phyloP scores from a whole-genome alignment of 2,113 vertebrate species.

The Otus sunia region DNA sequence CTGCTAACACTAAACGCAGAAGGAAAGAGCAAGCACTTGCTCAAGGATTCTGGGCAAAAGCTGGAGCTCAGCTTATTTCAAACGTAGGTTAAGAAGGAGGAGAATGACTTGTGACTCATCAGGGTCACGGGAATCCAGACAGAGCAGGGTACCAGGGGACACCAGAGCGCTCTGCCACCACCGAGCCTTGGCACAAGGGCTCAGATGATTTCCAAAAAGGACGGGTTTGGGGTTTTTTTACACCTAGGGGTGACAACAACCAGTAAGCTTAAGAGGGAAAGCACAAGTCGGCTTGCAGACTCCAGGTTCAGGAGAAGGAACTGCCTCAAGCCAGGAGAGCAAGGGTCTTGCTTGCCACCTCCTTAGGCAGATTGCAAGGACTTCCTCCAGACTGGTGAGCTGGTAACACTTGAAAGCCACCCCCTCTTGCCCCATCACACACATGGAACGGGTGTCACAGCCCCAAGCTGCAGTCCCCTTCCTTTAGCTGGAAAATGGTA shows the following conservation, averaged over 20 bases:
- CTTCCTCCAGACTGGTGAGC: neutral
- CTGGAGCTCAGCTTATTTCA: neutral
- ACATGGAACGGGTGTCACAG: neutral
- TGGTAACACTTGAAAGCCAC: neutral
- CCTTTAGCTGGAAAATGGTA: neutral
- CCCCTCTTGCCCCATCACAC: neutral
- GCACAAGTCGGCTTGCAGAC: neutral
- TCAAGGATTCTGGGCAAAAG: neutral
- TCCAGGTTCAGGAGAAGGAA: neutral
- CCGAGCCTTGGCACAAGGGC: neutral
- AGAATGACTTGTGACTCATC: rapidly evolving
- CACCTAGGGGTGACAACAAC: no score
- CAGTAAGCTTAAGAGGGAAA: neutral
- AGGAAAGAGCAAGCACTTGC: rapidly evolving
- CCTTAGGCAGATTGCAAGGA: neutral
- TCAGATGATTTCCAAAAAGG: neutral
- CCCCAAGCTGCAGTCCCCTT: neutral
- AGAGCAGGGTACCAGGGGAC: neutral
- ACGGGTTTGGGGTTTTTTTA: neutral
- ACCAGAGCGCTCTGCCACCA: neutral
- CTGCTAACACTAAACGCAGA: neutral
- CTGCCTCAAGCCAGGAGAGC: neutral
- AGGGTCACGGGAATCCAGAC: neutral
- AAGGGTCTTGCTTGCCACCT: neutral
- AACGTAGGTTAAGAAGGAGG: neutral